phyloP scores from a whole-genome alignment of 2,113 vertebrate genomes.

The Pleuronectes platessa region DNA sequence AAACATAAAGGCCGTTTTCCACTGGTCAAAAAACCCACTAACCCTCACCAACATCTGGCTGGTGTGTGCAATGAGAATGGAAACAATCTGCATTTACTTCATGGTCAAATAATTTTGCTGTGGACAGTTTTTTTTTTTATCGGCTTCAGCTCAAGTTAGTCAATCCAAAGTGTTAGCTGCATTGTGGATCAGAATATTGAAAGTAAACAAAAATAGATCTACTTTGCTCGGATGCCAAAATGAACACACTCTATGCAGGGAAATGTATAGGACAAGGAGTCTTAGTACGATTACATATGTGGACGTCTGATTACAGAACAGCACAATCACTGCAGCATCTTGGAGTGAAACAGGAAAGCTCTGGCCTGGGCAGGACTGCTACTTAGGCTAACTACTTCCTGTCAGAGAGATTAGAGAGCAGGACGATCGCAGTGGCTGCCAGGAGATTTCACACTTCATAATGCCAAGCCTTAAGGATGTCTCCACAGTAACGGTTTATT shows the following conservation, averaged over 20 bases:
- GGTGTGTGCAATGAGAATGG: too few relatives aligned
- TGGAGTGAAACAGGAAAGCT: constrained; percentile 82
- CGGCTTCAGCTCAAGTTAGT: background rate
- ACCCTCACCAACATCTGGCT: too few relatives aligned
- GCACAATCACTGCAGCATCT: constrained; percentile 78
- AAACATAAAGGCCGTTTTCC: background rate
- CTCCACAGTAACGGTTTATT: constrained; percentile 11
- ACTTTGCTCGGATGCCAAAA: background rate
- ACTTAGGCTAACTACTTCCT: constrained; percentile 86
- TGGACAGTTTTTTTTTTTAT: too few relatives aligned
- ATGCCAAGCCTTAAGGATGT: constrained; percentile 10
- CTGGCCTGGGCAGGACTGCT: constrained; percentile 80
- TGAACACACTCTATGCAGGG: background rate
- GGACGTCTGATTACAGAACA: constrained; percentile 9
- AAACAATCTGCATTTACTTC: too few relatives aligned
- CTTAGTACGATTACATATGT: background rate
- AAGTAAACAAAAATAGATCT: background rate
- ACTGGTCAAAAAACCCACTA: too few relatives aligned
- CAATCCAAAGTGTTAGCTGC: background rate
- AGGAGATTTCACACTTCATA: constrained; percentile 51
- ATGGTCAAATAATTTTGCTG: background rate
- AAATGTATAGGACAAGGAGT: background rate
- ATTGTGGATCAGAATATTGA: background rate
- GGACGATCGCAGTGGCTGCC: constrained; percentile 54
- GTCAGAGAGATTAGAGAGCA: constrained; percentile 76